These are phyloP conservation scores for Hypena proboscidalis DNA, from an alignment of 2,888 invertebrate species.

Conservation along the genomic window DNA sequence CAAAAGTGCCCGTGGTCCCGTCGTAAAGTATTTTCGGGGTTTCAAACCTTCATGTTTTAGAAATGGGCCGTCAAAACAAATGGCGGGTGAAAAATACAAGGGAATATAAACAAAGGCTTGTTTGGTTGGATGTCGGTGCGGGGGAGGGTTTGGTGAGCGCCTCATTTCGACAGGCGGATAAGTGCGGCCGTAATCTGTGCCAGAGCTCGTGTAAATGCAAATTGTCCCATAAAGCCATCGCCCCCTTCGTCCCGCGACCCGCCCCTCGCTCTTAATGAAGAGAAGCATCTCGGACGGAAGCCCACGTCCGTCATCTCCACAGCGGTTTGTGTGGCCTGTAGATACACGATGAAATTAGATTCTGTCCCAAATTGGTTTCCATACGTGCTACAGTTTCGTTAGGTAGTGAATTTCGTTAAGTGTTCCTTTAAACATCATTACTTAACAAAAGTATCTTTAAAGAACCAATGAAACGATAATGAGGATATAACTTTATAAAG, in stretches of 20 bases:
- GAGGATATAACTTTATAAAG: too few relatives aligned
- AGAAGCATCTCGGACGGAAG: slow-evolving; percentile 73
- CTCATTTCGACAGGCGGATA: slow-evolving; percentile 81
- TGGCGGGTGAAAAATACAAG: slow-evolving; percentile 78
- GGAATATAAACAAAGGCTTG: slow-evolving; percentile 81
- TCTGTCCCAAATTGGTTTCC: slow-evolving; percentile 68
- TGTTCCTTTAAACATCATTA: too few relatives aligned
- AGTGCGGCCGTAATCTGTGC: slow-evolving; percentile 83
- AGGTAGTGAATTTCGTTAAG: not conserved
- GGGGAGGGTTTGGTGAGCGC: slow-evolving; percentile 60
- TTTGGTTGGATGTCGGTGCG: slow-evolving; percentile 63
- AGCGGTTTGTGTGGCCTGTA: slow-evolving; percentile 69
- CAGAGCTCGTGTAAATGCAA: slow-evolving; percentile 84
- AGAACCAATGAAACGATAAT: too few relatives aligned
- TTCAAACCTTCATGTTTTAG: slow-evolving; percentile 66
- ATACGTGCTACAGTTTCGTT: slow-evolving; percentile 45
- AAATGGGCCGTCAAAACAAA: slow-evolving; percentile 77
- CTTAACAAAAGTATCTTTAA: too few relatives aligned
- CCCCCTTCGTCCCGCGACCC: slow-evolving; percentile 50
- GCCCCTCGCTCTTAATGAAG: slow-evolving; percentile 76
- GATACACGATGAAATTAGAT: slow-evolving; percentile 72
- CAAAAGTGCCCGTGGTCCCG: slow-evolving; percentile 47
- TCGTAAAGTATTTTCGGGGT: slow-evolving; percentile 62
- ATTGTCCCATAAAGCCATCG: slow-evolving; percentile 83
- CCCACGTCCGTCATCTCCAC: slow-evolving; percentile 76